Conservation (phyloP, 2,797 vertebrate genomes). For the Numenius phaeopus region DNA sequence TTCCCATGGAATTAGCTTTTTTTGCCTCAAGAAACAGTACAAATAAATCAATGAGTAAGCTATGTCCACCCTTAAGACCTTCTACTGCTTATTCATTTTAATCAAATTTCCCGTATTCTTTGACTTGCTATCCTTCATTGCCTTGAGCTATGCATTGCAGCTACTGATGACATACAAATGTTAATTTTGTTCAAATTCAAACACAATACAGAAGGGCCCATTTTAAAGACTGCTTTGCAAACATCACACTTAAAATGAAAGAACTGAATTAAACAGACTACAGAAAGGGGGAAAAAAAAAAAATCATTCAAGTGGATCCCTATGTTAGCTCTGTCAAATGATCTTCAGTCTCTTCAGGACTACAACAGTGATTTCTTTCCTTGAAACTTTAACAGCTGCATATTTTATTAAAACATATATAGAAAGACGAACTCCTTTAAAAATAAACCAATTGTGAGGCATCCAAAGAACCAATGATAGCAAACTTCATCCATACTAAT, state of each 20-base stretch:
- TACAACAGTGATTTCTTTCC: background rate
- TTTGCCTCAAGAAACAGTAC: slow-evolving; percentile 74
- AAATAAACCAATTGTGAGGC: slow-evolving; percentile 53
- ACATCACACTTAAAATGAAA: slow-evolving; percentile 68
- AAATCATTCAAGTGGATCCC: background rate
- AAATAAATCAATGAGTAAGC: slow-evolving; percentile 75
- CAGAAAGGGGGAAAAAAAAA: background rate
- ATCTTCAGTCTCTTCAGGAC: background rate
- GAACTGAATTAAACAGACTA: slow-evolving; percentile 14
- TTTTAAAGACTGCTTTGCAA: slow-evolving; percentile 72
- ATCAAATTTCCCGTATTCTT: slow-evolving; percentile 74
- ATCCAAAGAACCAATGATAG: slow-evolving; percentile 50
- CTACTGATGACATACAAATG: slow-evolving; percentile 74
- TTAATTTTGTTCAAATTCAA: slow-evolving; percentile 78
- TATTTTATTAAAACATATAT: slow-evolving; percentile 21
- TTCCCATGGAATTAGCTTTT: slow-evolving; percentile 65
- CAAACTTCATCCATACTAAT: slow-evolving; percentile 66
- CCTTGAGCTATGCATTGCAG: slow-evolving; percentile 65
- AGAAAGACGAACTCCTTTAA: slow-evolving; percentile 20
- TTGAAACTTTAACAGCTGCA: slow-evolving; percentile 43
- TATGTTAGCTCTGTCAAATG: slow-evolving; percentile 1
- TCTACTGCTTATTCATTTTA: slow-evolving; percentile 74
- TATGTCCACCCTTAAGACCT: slow-evolving; percentile 70
- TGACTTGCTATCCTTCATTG: slow-evolving; percentile 71
- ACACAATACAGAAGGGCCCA: slow-evolving; percentile 52